Evolutionary conservation across 2,888 invertebrate species (phyloP), one percentile per base, ranked within the genome.

Genomic region (Pachliopta kotzebuea): DNA sequence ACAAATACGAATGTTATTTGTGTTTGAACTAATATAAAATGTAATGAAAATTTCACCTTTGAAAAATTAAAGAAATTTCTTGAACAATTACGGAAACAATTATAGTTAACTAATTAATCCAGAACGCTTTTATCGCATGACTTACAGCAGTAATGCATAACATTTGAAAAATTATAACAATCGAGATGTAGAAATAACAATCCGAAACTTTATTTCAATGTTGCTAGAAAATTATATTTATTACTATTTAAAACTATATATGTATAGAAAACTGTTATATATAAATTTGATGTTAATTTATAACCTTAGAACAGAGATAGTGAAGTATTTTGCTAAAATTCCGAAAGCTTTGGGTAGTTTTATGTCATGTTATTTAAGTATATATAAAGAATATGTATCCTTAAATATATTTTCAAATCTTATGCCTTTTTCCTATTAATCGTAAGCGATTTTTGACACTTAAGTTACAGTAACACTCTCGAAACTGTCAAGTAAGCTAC

Each of bases 101-200:
- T 50, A 60, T 50, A 69, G 67, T 69, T 66, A 67, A 57, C 65
- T 60, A 67, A 69, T 67, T 69, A 64, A 62, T 54, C 63, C 49
- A 55, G 49, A 66, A 69, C 63, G 62, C 31, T 56, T 56, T 66
- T 63, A 65, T 69, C 65, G 69, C 69, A 69, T 69, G 69, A 49
- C 59, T 42, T 54, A 21, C 37, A 53, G 67, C 63, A 63, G 60
- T 69, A 50, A 49, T 59, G 63, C n/a, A 63, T 59, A 50, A 56
- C 60, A 60, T 60, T 64, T 37, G 42, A 26, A 37, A 64, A 64
- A 64, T 56, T 60, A 64, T 64, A 49, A 56, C 55, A 31, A 49
- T 60, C 14, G 14, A 14, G 37, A 14, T 14, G 37, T 31, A 20
- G 50, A 45, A 58, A 42, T 29, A 20, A 20, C 26, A 50, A 11